Percentiles rank a stretch among this genome's conserved stretches.
Evolutionary conservation across 1,140 invertebrate species (phyloP).

Genomic region (Gonioctena quinquepunctata): DNA sequence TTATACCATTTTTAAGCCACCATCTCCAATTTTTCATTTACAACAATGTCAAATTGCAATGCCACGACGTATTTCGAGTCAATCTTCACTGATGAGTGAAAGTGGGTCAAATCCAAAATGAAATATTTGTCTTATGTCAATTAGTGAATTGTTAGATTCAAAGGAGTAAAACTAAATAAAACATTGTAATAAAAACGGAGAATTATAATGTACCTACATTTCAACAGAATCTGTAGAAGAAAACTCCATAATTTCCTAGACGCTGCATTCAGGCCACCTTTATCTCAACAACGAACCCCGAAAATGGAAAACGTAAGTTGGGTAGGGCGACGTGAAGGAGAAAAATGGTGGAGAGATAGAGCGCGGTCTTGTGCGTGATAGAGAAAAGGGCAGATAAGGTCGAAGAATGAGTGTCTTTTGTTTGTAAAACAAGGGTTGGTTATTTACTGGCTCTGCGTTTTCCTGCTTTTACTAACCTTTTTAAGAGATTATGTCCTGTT

Average conservation of each 20-base stretch:
- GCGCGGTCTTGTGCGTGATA: conserved; percentile 19
- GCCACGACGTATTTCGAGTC: no score
- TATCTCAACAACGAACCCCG: neutral
- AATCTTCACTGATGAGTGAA: no score
- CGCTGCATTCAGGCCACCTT: neutral
- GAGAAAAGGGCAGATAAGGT: conserved; percentile 23
- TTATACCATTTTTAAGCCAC: no score
- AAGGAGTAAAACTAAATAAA: no score
- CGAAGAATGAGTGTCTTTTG: conserved; percentile 24
- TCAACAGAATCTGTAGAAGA: no score
- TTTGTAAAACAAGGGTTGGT: conserved; percentile 22
- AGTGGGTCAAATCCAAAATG: no score
- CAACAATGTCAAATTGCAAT: no score
- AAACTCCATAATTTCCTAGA: neutral
- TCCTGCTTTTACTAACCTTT: conserved; percentile 12
- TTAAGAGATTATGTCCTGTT: conserved; percentile 15
- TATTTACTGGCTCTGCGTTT: conserved; percentile 18
- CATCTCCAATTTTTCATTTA: no score
- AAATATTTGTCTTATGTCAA: no score
- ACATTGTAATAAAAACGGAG: no score
- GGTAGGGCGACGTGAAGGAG: neutral
- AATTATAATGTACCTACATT: no score
- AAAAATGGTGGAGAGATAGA: conserved; percentile 17
- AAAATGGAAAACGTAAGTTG: conserved; percentile 8
- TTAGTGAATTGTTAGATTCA: no score